Base-by-base conservation (phyloP, 2,888 invertebrate genomes). In the Pollenia amentaria region DNA sequence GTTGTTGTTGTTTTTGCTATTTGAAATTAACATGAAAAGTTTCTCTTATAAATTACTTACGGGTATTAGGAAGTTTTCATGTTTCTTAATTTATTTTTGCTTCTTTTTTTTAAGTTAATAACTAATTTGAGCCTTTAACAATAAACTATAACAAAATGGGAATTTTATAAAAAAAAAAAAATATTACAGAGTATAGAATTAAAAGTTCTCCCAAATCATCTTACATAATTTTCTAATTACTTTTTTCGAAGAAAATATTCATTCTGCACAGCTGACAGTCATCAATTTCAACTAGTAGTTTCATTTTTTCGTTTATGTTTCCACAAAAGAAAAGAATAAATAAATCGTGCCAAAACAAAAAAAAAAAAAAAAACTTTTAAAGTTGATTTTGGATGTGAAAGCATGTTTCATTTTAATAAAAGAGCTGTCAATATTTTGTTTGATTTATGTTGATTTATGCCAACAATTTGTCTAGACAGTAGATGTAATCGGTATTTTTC, bases 401-500 rank as follows among this genome's bases (percentile, higher is more conserved):
- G 11, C 14, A 65, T 65, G 29, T 46, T 48, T 65, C 16, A 67
- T 44, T 48, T 16, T 75, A 16, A 75, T 57, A 73, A 73, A 73
- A 18, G 14, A 60, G 21, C 75, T 81, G 73, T 81, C 75, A 69
- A 82, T 70, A 82, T 76, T 44, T 60, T 67, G 11, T 76, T 75
- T 82, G 82, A 82, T 76, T 82, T 75, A 81, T 80, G 53, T 51
- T 64, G 55, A 80, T 55, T 64, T 65, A 80, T 79, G 79, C 46
- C 79, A 79, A 60, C 60, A 79, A 79, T 79, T 79, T 79, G 79
- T 79, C 79, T 79, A 79, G 79, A 79, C 79, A 42, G 60, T 62
- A 46, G 55, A 77, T 77, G 46, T 44, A 40, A 40, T 78, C 51
- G 16, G 62, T 40, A 40, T 76, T 62, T 73, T 48, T 29, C 38